Conservation (phyloP, 1,140 invertebrate genomes). For the Cecropterus lyciades region DNA sequence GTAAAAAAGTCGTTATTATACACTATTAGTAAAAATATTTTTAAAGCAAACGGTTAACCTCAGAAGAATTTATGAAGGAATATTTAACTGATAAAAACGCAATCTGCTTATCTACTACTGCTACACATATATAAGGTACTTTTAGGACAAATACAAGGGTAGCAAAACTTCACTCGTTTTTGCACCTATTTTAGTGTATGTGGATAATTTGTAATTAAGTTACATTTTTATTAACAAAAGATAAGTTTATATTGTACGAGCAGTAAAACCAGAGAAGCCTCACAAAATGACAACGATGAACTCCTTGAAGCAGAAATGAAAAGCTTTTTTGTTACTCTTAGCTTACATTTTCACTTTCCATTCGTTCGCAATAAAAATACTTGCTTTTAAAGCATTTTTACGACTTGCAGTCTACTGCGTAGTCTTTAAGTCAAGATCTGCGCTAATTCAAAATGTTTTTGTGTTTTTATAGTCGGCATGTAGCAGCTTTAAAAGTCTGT, state of each 20-base stretch:
- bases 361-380: constrained; percentile 33
- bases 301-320: constrained; percentile 24
- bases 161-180: no score
- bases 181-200: not conserved
- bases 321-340: constrained; percentile 32
- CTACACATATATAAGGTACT: no score
- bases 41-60: no score
- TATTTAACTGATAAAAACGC: no score
- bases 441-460: constrained; percentile 35
- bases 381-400: constrained; percentile 27
- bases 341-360: constrained; percentile 33
- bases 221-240: no score
- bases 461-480: constrained; percentile 18
- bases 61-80: no score
- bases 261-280: constrained; percentile 6
- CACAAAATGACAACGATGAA: constrained; percentile 33
- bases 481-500: not conserved
- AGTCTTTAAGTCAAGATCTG: constrained; percentile 37
- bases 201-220: not conserved
- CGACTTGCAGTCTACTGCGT: constrained; percentile 29
- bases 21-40: no score
- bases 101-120: no score
- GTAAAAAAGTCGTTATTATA: no score
- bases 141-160: no score
- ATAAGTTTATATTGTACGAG: no score